phyloP scores from a whole-genome alignment of 2,888 invertebrate species.

The Apoda limacodes region DNA sequence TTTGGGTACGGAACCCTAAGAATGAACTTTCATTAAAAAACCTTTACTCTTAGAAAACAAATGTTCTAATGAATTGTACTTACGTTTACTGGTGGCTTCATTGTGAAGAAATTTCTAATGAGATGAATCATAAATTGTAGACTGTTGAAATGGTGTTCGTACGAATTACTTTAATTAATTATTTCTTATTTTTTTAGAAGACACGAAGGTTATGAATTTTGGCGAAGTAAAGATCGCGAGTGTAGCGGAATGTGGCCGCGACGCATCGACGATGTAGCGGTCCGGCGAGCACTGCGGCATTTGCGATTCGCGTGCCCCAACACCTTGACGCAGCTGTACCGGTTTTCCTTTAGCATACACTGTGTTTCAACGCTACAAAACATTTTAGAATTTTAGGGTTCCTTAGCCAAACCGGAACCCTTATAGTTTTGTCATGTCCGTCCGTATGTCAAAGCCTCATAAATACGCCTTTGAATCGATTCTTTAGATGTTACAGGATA shows the following conservation, averaged over 20 bases:
- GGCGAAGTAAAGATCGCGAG: slow-evolving; percentile 28
- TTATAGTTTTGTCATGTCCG: too few relatives aligned
- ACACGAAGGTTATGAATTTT: not conserved
- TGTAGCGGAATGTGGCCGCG: slow-evolving; percentile 34
- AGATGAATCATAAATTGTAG: slow-evolving; percentile 40
- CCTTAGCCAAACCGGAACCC: too few relatives aligned
- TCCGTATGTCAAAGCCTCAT: too few relatives aligned
- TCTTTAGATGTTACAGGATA: too few relatives aligned
- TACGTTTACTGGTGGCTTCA: slow-evolving; percentile 60
- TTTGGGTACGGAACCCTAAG: not conserved
- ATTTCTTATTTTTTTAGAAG: not conserved
- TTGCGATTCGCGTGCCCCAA: too few relatives aligned
- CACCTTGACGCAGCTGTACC: too few relatives aligned
- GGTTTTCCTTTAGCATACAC: too few relatives aligned
- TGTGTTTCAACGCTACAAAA: too few relatives aligned
- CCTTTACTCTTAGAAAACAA: too few relatives aligned
- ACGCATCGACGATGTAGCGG: slow-evolving; percentile 36
- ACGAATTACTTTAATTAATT: slow-evolving; percentile 7
- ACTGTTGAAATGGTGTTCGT: slow-evolving; percentile 5
- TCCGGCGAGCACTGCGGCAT: slow-evolving; percentile 47
- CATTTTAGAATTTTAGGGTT: too few relatives aligned
- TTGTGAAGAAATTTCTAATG: slow-evolving; percentile 43
- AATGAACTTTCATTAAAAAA: not conserved
- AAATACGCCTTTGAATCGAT: too few relatives aligned
- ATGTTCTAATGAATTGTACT: slow-evolving; percentile 24